Evolutionary conservation across 1,140 invertebrate genomes (phyloP).

Genomic region (Sycobia sp.): DNA sequence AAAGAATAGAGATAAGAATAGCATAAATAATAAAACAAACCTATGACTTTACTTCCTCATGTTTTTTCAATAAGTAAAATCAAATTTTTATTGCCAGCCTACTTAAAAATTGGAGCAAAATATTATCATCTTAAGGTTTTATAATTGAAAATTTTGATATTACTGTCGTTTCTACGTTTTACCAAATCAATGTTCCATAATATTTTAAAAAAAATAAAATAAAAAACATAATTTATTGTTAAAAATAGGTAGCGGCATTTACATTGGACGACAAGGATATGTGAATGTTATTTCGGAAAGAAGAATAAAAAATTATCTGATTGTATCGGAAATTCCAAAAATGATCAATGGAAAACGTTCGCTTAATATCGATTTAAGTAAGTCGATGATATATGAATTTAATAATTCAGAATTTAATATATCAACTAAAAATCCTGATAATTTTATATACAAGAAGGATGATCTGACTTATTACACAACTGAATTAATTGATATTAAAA

Average conservation of each 20-base stretch:
- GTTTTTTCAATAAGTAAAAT: no score
- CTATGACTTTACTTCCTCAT: no score
- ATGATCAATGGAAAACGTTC: conserved; percentile 37
- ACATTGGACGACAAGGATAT: conserved; percentile 47
- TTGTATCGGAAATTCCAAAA: conserved; percentile 51
- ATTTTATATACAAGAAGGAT: conserved; percentile 27
- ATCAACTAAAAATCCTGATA: conserved; percentile 16
- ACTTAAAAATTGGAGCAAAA: no score
- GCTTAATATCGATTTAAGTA: conserved; percentile 4
- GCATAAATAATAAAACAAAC: no score
- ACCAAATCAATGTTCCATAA: no score
- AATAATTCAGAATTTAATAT: conserved; percentile 32
- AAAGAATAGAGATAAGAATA: no score
- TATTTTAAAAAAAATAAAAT: no score
- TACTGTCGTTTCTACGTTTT: no score
- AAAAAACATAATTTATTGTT: neutral
- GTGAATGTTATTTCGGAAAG: conserved; percentile 33
- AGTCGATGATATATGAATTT: conserved; percentile 34
- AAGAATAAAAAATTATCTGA: conserved; percentile 38
- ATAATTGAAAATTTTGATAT: neutral
- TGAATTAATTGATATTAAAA: conserved; percentile 27
- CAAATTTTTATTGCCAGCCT: no score
- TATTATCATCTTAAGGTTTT: neutral
- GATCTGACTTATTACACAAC: conserved; percentile 41
- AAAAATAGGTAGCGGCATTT: conserved; percentile 61